Evolutionary conservation across 2,888 invertebrate genomes (phyloP).

Genomic region (Perdita meconis): DNA sequence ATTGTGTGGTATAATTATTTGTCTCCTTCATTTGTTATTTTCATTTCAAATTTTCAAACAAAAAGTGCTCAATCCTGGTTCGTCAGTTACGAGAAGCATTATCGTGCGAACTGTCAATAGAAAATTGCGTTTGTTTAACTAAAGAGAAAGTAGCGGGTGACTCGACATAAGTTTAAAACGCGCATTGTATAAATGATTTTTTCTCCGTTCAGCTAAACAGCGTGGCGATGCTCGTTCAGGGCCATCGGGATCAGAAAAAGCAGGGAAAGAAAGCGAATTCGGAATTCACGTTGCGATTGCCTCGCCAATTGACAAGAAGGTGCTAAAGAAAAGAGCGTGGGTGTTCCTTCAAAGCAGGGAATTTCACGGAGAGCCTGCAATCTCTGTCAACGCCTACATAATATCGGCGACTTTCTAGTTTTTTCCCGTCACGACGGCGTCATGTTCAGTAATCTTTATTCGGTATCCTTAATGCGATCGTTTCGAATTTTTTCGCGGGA

Average conservation of each 20-base stretch:
- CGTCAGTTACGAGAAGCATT: too few relatives aligned
- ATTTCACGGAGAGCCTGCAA: slow-evolving; percentile 43
- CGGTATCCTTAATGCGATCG: slow-evolving; percentile 1
- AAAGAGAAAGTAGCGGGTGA: slow-evolving; percentile 46
- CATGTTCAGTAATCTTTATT: not conserved
- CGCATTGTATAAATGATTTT: slow-evolving; percentile 41
- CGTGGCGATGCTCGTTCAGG: not conserved
- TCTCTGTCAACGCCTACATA: slow-evolving; percentile 42
- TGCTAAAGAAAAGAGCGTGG: slow-evolving; percentile 31
- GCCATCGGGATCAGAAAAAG: too few relatives aligned
- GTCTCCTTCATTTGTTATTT: too few relatives aligned
- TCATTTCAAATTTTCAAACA: too few relatives aligned
- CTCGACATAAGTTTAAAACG: slow-evolving; percentile 34
- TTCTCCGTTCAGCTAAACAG: slow-evolving; percentile 2
- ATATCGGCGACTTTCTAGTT: slow-evolving; percentile 4
- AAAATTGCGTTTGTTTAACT: slow-evolving; percentile 34
- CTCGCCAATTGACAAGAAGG: not conserved
- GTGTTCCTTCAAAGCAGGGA: slow-evolving; percentile 26
- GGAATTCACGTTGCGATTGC: not conserved
- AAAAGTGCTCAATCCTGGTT: too few relatives aligned
- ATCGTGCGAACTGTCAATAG: slow-evolving; percentile 32
- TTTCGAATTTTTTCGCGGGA: not conserved
- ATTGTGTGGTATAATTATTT: too few relatives aligned
- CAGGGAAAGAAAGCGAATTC: not conserved
- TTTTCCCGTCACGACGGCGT: not conserved